phyloP scores from a whole-genome alignment of 1,140 invertebrate species.

The Neodiprion pinetum region DNA sequence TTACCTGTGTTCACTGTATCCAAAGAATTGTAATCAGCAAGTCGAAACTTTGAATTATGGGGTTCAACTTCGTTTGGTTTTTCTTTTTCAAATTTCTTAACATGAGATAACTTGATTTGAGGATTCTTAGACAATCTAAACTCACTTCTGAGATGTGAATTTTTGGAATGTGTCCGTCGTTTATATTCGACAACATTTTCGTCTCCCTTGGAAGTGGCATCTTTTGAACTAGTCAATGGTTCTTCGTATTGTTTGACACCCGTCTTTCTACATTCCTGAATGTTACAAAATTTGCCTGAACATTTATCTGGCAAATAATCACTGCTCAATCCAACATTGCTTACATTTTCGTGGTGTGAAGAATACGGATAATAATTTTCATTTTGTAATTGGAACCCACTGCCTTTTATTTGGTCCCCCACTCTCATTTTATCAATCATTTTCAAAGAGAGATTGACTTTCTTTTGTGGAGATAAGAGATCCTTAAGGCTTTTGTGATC shows the following conservation, averaged over 20 bases:
- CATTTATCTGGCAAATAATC: not conserved
- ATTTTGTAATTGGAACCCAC: no score
- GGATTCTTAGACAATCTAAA: no score
- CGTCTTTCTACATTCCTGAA: not conserved
- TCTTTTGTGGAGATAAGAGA: not conserved
- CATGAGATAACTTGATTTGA: no score
- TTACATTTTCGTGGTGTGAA: not conserved
- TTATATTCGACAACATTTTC: no score
- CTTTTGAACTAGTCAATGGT: not conserved
- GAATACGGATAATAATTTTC: not conserved
- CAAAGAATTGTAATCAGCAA: no score
- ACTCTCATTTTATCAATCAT: not conserved
- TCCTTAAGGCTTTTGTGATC: not conserved
- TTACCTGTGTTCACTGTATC: no score
- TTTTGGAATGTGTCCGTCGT: no score
- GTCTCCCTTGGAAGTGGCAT: no score
- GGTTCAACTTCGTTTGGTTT: no score
- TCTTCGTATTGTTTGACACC: not conserved
- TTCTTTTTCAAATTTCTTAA: no score
- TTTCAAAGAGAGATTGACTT: not conserved
- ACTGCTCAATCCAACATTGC: not conserved
- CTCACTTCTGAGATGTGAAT: no score
- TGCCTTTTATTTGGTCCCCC: not conserved
- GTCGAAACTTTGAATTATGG: no score
- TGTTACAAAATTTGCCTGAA: not conserved